A percentile compares a stretch with the other conserved stretches of the same genome.
Evolutionary conservation across 1,140 invertebrate genomes (phyloP).

Genomic region (Papilio xuthus): DNA sequence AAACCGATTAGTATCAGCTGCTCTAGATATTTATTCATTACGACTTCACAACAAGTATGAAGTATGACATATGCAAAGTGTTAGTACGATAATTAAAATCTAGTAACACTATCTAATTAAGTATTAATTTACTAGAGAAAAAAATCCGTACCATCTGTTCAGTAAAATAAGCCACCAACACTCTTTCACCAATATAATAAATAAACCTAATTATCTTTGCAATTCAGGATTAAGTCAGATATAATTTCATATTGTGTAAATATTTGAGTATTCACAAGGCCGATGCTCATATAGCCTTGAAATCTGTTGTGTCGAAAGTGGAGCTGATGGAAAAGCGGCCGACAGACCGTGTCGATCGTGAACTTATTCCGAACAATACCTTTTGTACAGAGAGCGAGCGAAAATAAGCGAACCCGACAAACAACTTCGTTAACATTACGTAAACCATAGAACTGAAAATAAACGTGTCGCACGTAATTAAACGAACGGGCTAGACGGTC

Average conservation of each 20-base stretch:
- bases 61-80: background rate
- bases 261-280: constrained; percentile 43
- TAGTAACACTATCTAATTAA: background rate
- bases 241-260: constrained; percentile 6
- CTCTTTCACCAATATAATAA: too few species aligned
- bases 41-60: background rate
- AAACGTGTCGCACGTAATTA: background rate
- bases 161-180: too few species aligned
- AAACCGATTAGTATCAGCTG: constrained; percentile 63
- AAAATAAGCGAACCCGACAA: constrained; percentile 17
- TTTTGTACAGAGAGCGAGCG: constrained; percentile 45
- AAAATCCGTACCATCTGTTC: too few species aligned
- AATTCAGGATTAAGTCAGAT: background rate
- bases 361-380: constrained; percentile 65
- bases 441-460: constrained; percentile 15
- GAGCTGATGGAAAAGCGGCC: constrained; percentile 71
- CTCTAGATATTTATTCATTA: constrained; percentile 32
- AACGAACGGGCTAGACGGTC: constrained; percentile 8
- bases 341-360: constrained; percentile 71
- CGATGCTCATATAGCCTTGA: constrained; percentile 55
- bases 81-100: background rate
- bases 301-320: constrained; percentile 66
- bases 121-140: too few species aligned
- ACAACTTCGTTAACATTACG: constrained; percentile 1
- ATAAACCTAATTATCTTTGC: background rate